phyloP scores from a whole-genome alignment of 2,113 vertebrate genomes.

The Pungitius pungitius region DNA sequence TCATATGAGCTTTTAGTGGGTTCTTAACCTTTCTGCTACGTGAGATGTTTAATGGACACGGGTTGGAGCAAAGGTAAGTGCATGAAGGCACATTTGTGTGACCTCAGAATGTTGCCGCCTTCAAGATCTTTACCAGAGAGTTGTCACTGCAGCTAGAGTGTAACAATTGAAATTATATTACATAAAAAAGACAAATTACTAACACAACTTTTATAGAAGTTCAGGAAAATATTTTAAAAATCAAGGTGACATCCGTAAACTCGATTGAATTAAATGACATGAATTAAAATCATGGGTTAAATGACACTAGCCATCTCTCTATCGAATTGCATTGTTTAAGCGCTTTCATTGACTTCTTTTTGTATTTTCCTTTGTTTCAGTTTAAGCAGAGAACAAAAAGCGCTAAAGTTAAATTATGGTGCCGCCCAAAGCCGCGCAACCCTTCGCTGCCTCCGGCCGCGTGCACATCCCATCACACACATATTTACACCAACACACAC shows the following conservation, averaged over 20 bases:
- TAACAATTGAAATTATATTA: conserved; percentile 6
- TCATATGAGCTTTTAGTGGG: not conserved
- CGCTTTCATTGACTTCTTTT: conserved; percentile 19
- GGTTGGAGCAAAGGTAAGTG: not conserved
- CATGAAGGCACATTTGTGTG: not conserved
- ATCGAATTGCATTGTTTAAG: no score
- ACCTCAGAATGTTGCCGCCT: not conserved
- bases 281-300: no score
- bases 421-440: conserved; percentile 20
- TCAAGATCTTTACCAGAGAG: not conserved
- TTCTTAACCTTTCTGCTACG: conserved; percentile 33
- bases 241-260: conserved; percentile 15
- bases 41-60: conserved; percentile 3
- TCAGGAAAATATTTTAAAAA: not conserved
- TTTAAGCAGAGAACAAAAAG: conserved; percentile 6
- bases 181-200: not conserved
- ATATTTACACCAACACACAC: conserved; percentile 8
- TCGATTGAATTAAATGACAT: conserved; percentile 21
- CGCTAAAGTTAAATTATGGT: conserved; percentile 51
- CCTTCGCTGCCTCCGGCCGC: conserved; percentile 16
- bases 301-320: not conserved
- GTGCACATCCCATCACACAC: conserved; percentile 20
- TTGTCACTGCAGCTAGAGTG: not conserved
- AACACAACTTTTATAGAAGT: conserved; percentile 14
- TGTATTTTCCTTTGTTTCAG: not conserved